phyloP scores from a whole-genome alignment of 2,113 vertebrate genomes.

The Opisthocomus hoazin region DNA sequence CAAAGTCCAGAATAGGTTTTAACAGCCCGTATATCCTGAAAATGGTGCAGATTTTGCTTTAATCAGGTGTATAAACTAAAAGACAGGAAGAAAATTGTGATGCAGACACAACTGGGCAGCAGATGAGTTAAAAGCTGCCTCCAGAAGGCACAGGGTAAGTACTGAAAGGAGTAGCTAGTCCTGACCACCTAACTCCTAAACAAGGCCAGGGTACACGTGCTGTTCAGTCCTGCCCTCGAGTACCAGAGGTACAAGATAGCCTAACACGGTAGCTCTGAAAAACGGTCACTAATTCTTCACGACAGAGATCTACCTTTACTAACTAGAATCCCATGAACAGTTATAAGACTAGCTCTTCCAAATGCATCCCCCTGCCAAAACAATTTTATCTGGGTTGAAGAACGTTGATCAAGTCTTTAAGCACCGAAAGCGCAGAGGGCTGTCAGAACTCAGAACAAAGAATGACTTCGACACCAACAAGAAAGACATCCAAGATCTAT shows the following conservation, averaged over 20 bases:
- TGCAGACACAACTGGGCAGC: neutral
- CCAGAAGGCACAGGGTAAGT: neutral
- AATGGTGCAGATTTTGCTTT: neutral
- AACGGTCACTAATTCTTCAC: neutral
- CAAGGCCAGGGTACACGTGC: neutral
- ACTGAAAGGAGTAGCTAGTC: neutral
- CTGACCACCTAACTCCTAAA: accelerated
- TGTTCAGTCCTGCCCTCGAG: neutral
- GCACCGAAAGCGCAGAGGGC: neutral
- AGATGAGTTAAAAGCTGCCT: neutral
- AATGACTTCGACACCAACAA: neutral
- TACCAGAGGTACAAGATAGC: neutral
- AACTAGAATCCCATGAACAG: neutral
- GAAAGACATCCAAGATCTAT: neutral
- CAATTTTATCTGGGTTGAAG: neutral
- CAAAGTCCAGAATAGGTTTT: neutral
- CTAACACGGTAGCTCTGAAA: neutral
- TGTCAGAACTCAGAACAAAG: neutral
- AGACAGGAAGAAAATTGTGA: neutral
- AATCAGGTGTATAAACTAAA: neutral
- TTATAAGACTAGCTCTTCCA: neutral
- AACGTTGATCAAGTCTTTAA: neutral
- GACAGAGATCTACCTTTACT: neutral
- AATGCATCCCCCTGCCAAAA: neutral
- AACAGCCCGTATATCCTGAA: neutral